These are phyloP conservation scores for Danionella dracula DNA, from an alignment of 2,797 vertebrate species.

Conservation along the genomic window DNA sequence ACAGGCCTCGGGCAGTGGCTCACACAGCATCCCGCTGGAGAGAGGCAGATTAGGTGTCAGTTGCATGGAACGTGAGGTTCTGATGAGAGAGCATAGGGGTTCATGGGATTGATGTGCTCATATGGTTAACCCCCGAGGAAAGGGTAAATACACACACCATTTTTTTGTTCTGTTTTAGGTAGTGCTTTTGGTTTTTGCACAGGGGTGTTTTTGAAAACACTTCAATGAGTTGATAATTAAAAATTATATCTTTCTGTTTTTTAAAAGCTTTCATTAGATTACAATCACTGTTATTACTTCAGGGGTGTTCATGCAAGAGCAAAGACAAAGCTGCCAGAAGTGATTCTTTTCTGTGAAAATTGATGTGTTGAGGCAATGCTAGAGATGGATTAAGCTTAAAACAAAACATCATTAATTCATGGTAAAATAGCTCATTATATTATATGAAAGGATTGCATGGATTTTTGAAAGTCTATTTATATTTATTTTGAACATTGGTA, in stretches of 20 bases:
- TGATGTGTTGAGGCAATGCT: neutral
- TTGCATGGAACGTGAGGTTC: constrained; percentile 55
- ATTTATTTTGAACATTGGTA: no score
- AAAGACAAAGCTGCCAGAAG: neutral
- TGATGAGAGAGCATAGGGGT: constrained; percentile 61
- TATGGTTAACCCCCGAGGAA: constrained; percentile 39
- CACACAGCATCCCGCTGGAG: constrained; percentile 47
- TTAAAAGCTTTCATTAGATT: constrained; percentile 3
- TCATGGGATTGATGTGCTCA: constrained; percentile 38
- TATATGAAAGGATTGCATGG: no score
- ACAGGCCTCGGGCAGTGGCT: constrained; percentile 46
- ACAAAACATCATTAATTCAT: no score
- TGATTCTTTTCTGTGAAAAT: neutral
- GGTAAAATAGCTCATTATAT: no score
- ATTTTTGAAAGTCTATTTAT: no score
- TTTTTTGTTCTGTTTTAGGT: constrained; percentile 1
- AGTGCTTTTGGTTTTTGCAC: neutral
- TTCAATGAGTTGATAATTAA: constrained; percentile 11
- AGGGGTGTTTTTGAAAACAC: neutral
- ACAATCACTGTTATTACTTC: neutral
- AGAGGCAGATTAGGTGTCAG: constrained; percentile 59
- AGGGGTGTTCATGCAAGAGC: neutral
- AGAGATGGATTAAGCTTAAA: neutral
- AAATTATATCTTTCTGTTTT: constrained; percentile 5
- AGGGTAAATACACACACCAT: constrained; percentile 49